Evolutionary conservation across 2,113 vertebrate species (phyloP).

Genomic region (Theristicus caerulescens): DNA sequence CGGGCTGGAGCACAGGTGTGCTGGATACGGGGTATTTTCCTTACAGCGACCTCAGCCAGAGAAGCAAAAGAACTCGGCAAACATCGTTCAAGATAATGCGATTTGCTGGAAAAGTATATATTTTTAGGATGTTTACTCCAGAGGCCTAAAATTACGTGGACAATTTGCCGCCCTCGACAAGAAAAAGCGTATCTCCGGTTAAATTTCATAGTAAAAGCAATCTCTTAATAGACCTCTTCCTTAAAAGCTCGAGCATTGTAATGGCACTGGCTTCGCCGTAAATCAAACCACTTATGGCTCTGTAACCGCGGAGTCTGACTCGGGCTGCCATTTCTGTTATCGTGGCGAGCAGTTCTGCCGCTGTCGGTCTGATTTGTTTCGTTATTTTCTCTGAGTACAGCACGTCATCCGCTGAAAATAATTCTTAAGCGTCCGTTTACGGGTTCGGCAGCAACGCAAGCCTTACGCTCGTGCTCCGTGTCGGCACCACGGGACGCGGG

Average conservation of each 20-base stretch:
- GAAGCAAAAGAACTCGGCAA: neutral
- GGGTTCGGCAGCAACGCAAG: neutral
- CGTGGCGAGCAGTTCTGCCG: neutral
- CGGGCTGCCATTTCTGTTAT: neutral
- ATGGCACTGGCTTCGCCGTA: neutral
- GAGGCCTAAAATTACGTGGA: neutral
- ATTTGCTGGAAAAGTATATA: neutral
- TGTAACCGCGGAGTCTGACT: neutral
- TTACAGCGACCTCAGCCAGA: neutral
- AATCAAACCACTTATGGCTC: neutral
- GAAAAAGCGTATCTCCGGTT: neutral
- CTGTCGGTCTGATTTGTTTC: neutral
- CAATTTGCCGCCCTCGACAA: neutral
- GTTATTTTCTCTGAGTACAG: neutral
- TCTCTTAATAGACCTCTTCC: neutral
- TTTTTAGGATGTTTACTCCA: slow-evolving; percentile 17
- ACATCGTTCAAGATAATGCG: neutral
- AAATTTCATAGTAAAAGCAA: neutral
- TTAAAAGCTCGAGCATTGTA: neutral
- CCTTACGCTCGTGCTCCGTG: neutral
- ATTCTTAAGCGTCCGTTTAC: neutral
- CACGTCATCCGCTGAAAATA: neutral
- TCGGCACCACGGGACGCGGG: accelerated
- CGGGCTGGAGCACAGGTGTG: neutral
- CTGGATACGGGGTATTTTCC: neutral